phyloP scores from a whole-genome alignment of 2,797 vertebrate species.

The Bovichtus diacanthus region DNA sequence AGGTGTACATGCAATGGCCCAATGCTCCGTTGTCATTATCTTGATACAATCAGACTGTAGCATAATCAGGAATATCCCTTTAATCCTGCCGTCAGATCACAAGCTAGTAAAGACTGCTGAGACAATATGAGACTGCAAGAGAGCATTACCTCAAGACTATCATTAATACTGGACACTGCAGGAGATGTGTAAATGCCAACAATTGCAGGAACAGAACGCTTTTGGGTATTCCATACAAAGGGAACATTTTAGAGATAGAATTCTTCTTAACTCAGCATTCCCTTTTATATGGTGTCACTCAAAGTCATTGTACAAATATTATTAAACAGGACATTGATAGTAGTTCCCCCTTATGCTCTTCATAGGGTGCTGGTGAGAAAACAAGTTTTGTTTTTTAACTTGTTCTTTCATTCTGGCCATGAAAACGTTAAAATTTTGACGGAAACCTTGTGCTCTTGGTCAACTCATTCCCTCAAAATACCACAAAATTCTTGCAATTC shows the following conservation, averaged over 20 bases:
- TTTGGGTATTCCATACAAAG: neutral
- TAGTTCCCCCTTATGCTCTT: too few relatives aligned
- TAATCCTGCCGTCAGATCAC: neutral
- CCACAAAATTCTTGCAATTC: neutral
- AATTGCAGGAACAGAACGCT: neutral
- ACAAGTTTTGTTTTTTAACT: too few relatives aligned
- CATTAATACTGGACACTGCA: neutral
- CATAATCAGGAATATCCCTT: neutral
- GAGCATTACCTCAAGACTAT: too few relatives aligned
- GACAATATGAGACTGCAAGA: neutral
- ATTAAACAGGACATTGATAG: too few relatives aligned
- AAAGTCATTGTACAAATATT: neutral
- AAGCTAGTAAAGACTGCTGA: neutral
- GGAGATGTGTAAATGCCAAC: neutral
- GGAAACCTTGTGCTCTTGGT: neutral
- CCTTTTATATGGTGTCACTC: neutral
- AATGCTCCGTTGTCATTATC: neutral
- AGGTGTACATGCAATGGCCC: neutral
- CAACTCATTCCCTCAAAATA: neutral
- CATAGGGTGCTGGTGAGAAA: too few relatives aligned
- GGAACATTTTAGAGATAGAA: neutral
- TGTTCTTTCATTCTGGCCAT: too few relatives aligned
- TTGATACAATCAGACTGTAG: neutral
- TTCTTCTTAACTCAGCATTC: neutral
- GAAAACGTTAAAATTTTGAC: too few relatives aligned